Conservation (phyloP, 92 coral and sea anemone species). For the Epizoanthus illoricatus region DNA sequence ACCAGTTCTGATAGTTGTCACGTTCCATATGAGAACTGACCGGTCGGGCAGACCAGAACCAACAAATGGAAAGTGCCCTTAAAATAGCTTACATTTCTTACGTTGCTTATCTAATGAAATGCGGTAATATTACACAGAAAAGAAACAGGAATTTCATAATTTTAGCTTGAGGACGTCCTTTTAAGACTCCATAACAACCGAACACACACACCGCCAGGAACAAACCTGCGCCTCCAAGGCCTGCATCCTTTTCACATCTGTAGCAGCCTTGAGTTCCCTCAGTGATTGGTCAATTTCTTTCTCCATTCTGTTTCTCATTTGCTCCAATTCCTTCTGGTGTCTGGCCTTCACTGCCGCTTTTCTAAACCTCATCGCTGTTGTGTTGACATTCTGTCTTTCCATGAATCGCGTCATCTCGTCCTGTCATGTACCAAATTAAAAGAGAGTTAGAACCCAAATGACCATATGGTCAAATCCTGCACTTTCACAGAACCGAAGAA, state of each 20-base stretch:
- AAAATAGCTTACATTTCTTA: too few relatives aligned
- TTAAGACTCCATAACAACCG: background rate
- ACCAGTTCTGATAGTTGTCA: too few relatives aligned
- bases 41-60: too few relatives aligned
- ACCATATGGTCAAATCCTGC: too few relatives aligned
- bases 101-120: too few relatives aligned
- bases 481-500: too few relatives aligned
- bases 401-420: conserved; percentile 67
- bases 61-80: too few relatives aligned
- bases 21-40: too few relatives aligned
- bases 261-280: conserved; percentile 75
- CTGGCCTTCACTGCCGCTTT: conserved; percentile 91
- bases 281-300: conserved; percentile 92
- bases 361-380: conserved; percentile 70
- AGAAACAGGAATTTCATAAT: background rate
- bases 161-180: background rate
- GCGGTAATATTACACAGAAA: background rate
- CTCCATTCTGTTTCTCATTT: conserved; percentile 70
- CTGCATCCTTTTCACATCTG: conserved; percentile 75
- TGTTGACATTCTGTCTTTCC: conserved; percentile 47
- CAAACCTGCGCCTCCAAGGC: conserved; percentile 82
- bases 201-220: too few relatives aligned
- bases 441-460: too few relatives aligned
- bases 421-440: conserved; percentile 34
- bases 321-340: conserved; percentile 73